Percentiles rank a stretch among this genome's conserved stretches.
phyloP scores from a whole-genome alignment of 2,797 vertebrate species.

The Sebastes matsubarae region DNA sequence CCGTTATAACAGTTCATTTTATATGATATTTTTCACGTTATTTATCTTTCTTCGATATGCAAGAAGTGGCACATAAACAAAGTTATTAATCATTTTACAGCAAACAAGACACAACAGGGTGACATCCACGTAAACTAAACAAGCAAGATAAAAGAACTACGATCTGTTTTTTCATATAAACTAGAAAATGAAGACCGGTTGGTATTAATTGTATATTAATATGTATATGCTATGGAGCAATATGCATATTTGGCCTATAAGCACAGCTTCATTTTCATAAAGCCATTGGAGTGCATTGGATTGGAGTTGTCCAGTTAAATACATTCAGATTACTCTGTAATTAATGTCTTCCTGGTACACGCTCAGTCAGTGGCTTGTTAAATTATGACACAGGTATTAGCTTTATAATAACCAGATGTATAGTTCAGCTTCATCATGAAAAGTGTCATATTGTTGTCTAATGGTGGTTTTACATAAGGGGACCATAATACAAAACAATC shows the following conservation, averaged over 20 bases:
- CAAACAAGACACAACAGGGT: not conserved
- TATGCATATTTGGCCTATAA: not conserved
- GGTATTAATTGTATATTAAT: not conserved
- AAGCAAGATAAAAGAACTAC: not conserved
- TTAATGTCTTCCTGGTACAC: not conserved
- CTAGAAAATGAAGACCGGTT: not conserved
- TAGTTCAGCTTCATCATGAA: not conserved
- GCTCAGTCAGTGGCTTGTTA: not conserved
- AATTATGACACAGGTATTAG: not conserved
- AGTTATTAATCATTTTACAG: not conserved
- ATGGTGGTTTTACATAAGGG: not conserved
- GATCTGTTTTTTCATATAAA: not conserved
- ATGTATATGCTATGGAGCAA: not conserved
- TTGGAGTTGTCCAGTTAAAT: not conserved
- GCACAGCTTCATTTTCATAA: slow-evolving; percentile 14
- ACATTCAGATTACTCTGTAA: not conserved
- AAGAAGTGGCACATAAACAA: not conserved
- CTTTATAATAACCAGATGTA: not conserved
- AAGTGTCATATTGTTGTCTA: not conserved
- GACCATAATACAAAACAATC: not conserved
- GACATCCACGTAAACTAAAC: not conserved
- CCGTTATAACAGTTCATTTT: not conserved
- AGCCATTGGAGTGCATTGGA: not conserved
- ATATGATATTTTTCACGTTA: not conserved
- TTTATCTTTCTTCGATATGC: not conserved